Evolutionary conservation across 2,888 invertebrate species (phyloP), one percentile per base, ranked within the genome.

Genomic region (Acronicta alni): DNA sequence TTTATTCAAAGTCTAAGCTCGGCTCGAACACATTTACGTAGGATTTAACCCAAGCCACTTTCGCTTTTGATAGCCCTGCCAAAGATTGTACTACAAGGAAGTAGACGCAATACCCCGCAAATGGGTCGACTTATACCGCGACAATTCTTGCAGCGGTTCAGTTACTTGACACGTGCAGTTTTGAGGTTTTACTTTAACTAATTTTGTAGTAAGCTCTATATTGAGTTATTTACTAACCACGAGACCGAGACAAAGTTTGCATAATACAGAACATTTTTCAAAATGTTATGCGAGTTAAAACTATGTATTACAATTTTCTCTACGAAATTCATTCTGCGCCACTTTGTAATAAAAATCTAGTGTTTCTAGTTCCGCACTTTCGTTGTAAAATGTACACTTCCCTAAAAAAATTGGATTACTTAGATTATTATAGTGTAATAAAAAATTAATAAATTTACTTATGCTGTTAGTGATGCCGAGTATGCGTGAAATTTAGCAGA

Each of bases 1-100:
- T 88, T 87, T 89, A 88, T 88, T 88, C 88, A 88, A 84, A 86
- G 78, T 80, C 73, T 79, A 83, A 81, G 82, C 83, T 75, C 77
- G 73, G 66, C 63, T 67, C 75, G 69, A 77, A 79, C 78, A 80
- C 75, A 75, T 79, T 67, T 67, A 75, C 72, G 73, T 74, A 64
- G 79, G 80, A 81, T 84, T 83, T 78, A 66, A 67, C 72, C 76
- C 57, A 58, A 75, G 66, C 79, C 79, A 82, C 83, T 83, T 80
- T 83, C 75, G 51, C 67, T 79, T 79, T 79, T 75, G 62, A 76
- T 79, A 78, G 77, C 74, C 72, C 76, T 75, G 75, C 67, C 65
- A 44, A 71, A 52, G 52, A 53, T 63, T 52, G 47, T 51, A 41
- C 48, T 45, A 44, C 43, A 12, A 60, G 53, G 43, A 60, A 68